Conservation (phyloP, 92 coral and sea anemone species). For the Phenganax marumi region DNA sequence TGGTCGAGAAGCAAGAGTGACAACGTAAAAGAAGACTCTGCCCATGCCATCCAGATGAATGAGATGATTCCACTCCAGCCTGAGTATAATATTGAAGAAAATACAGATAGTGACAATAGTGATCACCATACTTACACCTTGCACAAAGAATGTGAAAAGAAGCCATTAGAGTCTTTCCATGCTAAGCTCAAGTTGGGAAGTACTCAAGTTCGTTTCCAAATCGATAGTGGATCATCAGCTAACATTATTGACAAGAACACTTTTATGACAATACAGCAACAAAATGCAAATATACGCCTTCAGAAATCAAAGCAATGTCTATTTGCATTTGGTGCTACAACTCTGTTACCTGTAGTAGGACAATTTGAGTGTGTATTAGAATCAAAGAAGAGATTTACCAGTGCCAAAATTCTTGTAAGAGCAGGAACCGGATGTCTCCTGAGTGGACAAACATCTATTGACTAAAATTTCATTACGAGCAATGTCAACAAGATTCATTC, state of each 20-base stretch:
- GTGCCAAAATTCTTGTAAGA: not conserved
- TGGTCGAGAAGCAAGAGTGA: not conserved
- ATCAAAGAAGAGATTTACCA: conserved; percentile 3
- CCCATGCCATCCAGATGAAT: not conserved
- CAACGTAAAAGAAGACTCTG: not conserved
- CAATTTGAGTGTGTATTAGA: not conserved
- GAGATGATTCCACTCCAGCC: too few species aligned
- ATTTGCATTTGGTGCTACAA: conserved; percentile 15
- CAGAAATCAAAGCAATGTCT: not conserved
- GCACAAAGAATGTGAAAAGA: not conserved
- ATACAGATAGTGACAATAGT: too few species aligned
- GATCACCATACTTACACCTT: not conserved
- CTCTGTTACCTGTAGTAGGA: not conserved
- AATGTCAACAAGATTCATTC: not conserved
- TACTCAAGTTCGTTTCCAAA: not conserved
- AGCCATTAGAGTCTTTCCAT: not conserved
- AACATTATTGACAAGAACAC: conserved; percentile 21
- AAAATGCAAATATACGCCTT: not conserved
- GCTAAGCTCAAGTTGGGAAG: not conserved
- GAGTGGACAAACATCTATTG: conserved; percentile 5
- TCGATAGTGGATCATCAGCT: conserved; percentile 28
- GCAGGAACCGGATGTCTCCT: not conserved
- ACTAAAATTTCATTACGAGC: not conserved
- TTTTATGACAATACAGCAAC: not conserved
- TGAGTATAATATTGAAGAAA: too few species aligned